Percentiles rank a stretch among this genome's conserved stretches.
phyloP scores from a whole-genome alignment of 2,113 vertebrate species.

The Prolemur simus region DNA sequence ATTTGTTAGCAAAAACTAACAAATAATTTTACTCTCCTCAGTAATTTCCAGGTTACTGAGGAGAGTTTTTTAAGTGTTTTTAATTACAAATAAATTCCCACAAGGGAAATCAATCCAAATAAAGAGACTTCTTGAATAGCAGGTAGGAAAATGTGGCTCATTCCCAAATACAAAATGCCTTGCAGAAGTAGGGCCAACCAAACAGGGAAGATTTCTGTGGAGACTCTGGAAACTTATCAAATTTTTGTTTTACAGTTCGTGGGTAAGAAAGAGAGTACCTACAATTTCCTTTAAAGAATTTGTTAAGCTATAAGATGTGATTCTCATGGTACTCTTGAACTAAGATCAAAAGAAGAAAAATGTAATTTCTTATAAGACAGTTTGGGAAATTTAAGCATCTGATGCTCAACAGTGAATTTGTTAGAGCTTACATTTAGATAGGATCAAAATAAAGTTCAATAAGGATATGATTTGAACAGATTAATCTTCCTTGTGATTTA shows the following conservation, averaged over 20 bases:
- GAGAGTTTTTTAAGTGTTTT: not conserved
- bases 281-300: not conserved
- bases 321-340: not conserved
- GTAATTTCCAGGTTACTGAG: not conserved
- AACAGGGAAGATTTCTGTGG: not conserved
- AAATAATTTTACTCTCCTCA: too few relatives aligned
- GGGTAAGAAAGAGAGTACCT: not conserved
- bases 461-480: not conserved
- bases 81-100: not conserved
- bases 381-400: not conserved
- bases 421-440: not conserved
- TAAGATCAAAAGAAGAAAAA: not conserved
- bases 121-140: not conserved
- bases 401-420: not conserved
- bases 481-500: not conserved
- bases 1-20: not conserved
- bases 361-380: not conserved
- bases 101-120: not conserved
- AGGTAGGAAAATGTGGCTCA: not conserved
- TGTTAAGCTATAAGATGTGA: not conserved
- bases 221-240: not conserved
- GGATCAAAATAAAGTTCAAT: not conserved
- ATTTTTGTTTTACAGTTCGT: not conserved
- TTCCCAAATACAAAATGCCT: not conserved
- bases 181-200: not conserved